Evolutionary conservation across 2,797 vertebrate genomes (phyloP), one percentile per base, ranked within the genome.

Genomic region (Dipus sagitta): DNA sequence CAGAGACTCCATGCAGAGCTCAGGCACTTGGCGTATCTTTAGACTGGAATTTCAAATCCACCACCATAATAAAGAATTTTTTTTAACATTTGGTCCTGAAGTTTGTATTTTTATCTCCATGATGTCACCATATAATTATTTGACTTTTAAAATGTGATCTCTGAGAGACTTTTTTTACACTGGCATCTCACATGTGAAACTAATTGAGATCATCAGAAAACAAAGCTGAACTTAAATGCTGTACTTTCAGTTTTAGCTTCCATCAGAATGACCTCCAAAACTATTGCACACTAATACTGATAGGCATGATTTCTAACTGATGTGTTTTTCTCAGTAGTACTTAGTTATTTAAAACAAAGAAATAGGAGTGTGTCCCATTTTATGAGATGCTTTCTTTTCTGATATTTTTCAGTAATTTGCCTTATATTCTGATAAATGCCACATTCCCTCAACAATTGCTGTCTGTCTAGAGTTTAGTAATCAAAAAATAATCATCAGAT

Each of bases 291-390:
- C 32, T 70, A 89, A 34, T 93, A 81, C 24, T 62, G 20, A 76
- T 60, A 80, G n/a, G 42, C 3, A 18, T 88, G 7, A 84, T 86
- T 91, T 91, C n/a, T 64, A 80, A 38, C 21, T 96, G 60, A 62
- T 95, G 76, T 0, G 87, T 14, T 85, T 81, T 88, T 14, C 13
- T 54, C 81, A 85, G 52, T 67, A 84, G 32, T 67, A 74, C 2
- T 91, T 74, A 87, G 15, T 90, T 76, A 9, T 92, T 88, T 86
- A 68, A 91, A 86, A 91, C 54, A 78, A 84, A 72, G 10, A 74
- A 81, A 64, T 67, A 76, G 47, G 6, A 9, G 0, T 90, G 2
- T 92, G 8, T 17, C 54, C 15, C 24, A 76, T 91, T 60, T 83
- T 68, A 64, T 75, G n/a, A 76, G n/a, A 79, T 11, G 9, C 30